These are phyloP conservation scores for Atlantisia rogersi DNA, from an alignment of 2,113 vertebrate species.

Conservation along the genomic window DNA sequence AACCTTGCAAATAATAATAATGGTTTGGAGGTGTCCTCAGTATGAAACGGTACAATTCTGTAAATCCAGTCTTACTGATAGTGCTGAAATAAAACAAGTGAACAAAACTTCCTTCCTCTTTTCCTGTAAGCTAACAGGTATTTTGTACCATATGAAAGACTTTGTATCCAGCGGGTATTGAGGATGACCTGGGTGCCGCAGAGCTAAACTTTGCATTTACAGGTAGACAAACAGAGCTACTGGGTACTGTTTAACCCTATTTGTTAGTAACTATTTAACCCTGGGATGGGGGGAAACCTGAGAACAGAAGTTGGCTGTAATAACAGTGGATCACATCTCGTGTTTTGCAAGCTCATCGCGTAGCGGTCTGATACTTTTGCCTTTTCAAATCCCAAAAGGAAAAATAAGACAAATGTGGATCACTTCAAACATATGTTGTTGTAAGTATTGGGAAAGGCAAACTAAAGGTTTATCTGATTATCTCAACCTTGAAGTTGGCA, in stretches of 20 bases:
- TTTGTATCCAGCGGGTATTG: not conserved
- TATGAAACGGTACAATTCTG: not conserved
- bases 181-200: not conserved
- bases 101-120: not conserved
- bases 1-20: not conserved
- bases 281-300: not conserved
- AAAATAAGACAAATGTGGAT: conserved; percentile 13
- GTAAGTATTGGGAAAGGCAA: conserved; percentile 38
- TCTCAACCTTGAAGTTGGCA: conserved; percentile 64
- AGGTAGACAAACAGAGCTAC: not conserved
- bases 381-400: conserved; percentile 24
- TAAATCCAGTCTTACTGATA: not conserved
- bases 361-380: not conserved
- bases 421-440: conserved; percentile 23
- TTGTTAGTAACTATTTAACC: not conserved
- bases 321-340: not conserved
- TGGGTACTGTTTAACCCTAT: not conserved
- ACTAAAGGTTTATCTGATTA: conserved; percentile 59
- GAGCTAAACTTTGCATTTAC: not conserved
- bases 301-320: not conserved
- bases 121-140: not conserved
- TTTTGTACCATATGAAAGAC: not conserved
- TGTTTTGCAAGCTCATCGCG: not conserved
- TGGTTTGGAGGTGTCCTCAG: not conserved
- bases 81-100: not conserved